Conservation (phyloP, 1,140 invertebrate genomes). For the Radopholus similis region DNA sequence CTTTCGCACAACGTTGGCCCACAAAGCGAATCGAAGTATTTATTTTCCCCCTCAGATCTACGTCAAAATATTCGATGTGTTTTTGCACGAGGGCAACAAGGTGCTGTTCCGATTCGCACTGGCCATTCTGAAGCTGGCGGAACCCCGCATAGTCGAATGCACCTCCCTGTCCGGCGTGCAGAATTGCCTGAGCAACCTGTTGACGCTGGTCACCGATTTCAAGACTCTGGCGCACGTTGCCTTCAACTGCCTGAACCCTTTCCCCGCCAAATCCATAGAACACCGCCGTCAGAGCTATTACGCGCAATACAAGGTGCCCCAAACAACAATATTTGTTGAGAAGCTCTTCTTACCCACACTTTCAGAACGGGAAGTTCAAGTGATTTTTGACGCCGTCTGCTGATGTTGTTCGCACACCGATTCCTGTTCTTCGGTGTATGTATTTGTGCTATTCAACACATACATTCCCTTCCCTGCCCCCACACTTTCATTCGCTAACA, state of each 20-base stretch:
- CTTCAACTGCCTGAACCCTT: constrained; percentile 65
- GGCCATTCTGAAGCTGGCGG: constrained; percentile 65
- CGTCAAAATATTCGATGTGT: constrained; percentile 67
- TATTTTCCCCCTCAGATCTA: constrained; percentile 52
- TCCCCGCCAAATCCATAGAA: constrained; percentile 61
- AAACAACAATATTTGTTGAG: neutral
- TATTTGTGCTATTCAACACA: neutral
- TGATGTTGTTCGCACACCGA: too few relatives aligned
- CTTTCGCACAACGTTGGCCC: constrained; percentile 61
- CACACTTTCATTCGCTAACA: neutral
- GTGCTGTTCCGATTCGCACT: constrained; percentile 65
- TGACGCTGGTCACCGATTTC: constrained; percentile 61
- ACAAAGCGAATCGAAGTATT: neutral
- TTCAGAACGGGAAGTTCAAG: constrained; percentile 2
- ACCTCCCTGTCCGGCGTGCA: constrained; percentile 61
- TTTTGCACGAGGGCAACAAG: constrained; percentile 67
- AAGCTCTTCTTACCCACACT: neutral
- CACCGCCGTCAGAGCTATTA: constrained; percentile 61
- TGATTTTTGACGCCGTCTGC: neutral
- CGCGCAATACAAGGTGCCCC: constrained; percentile 60
- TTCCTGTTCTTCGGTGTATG: too few relatives aligned
- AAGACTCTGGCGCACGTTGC: constrained; percentile 62
- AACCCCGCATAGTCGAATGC: constrained; percentile 63
- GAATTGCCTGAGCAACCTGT: constrained; percentile 61
- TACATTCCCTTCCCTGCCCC: neutral